Evolutionary conservation across 2,888 invertebrate genomes (phyloP).

Genomic region (Anodontia alba): DNA sequence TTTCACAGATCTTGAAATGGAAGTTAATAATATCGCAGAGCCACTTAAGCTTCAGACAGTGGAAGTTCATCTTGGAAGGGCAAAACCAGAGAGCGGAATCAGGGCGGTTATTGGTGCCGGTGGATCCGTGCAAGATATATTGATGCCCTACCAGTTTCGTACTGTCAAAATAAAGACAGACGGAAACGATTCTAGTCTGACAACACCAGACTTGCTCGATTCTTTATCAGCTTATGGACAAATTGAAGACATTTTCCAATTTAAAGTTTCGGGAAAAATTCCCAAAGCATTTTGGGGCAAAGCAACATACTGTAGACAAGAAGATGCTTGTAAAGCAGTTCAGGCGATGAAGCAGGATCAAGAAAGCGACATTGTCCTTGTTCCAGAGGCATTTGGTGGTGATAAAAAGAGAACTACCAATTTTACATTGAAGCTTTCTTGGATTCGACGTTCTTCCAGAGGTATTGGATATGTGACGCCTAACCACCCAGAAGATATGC

Average conservation of each 20-base stretch:
- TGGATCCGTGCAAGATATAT: conserved; percentile 60
- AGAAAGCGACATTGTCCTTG: conserved; percentile 16
- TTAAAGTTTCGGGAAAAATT: conserved; percentile 40
- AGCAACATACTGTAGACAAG: conserved; percentile 60
- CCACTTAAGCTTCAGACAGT: conserved; percentile 40
- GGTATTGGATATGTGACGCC: conserved; percentile 69
- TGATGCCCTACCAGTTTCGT: conserved; percentile 71
- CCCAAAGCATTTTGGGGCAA: conserved; percentile 68
- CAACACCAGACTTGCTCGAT: conserved; percentile 19
- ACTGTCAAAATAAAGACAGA: conserved; percentile 59
- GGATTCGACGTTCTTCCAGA: conserved; percentile 68
- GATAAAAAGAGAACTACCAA: not conserved
- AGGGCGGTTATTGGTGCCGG: conserved; percentile 69
- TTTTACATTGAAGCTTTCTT: conserved; percentile 67
- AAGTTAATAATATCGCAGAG: conserved; percentile 32
- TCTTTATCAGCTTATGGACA: conserved; percentile 44
- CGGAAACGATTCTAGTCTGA: conserved; percentile 22
- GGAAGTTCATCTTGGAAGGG: conserved; percentile 51
- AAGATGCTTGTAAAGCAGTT: conserved; percentile 55
- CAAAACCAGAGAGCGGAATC: conserved; percentile 46
- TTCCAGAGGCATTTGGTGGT: conserved; percentile 21
- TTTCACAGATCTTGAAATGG: conserved; percentile 5
- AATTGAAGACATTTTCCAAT: conserved; percentile 61
- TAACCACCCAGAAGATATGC: conserved; percentile 47
- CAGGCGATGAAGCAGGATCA: conserved; percentile 33